Evolutionary conservation across 2,797 vertebrate species (phyloP).

Genomic region (Onychomys torridus): DNA sequence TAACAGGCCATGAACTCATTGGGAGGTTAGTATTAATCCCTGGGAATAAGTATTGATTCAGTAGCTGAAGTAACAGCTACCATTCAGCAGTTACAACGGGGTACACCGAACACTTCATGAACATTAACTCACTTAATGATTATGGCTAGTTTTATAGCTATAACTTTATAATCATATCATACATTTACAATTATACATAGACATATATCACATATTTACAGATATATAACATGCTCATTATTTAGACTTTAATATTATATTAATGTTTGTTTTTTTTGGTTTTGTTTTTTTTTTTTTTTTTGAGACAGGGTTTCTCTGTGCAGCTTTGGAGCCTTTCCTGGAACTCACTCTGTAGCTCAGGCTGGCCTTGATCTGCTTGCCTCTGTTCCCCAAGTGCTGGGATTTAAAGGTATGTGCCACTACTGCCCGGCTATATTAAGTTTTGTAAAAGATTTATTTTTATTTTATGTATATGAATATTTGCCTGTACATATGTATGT

Average conservation of each 20-base stretch:
- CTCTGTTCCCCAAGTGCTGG: too few relatives aligned
- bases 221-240: not conserved
- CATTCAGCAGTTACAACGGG: not conserved
- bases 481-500: too few relatives aligned
- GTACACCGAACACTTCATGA: not conserved
- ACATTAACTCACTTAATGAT: not conserved
- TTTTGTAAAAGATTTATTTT: not conserved
- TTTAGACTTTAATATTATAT: not conserved
- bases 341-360: too few relatives aligned
- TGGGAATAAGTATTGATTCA: not conserved
- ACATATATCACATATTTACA: not conserved
- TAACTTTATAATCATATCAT: not conserved
- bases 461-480: not conserved
- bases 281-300: too few relatives aligned
- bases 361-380: too few relatives aligned
- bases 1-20: slow-evolving; percentile 12
- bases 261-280: too few relatives aligned
- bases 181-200: not conserved
- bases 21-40: slow-evolving; percentile 23
- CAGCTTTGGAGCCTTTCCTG: too few relatives aligned
- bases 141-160: not conserved
- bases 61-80: not conserved
- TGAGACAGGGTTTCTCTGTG: too few relatives aligned
- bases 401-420: too few relatives aligned
- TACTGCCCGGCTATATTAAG: not conserved